Base-by-base conservation (phyloP, 1,140 invertebrate species). In the Ips nitidus region DNA sequence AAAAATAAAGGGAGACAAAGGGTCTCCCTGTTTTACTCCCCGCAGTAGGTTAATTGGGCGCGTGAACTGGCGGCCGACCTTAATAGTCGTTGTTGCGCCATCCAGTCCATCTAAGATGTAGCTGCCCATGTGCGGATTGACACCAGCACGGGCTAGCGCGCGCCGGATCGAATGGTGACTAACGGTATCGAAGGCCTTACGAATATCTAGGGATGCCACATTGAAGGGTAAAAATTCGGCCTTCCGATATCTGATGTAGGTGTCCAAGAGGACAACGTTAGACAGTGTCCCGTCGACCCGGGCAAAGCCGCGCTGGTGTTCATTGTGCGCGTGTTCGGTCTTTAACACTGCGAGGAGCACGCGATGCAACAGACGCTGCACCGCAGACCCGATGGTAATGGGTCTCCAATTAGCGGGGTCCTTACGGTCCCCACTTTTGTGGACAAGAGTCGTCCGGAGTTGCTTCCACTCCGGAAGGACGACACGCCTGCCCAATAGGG, bases 191-290 rank as follows among this genome's bases (percentile, higher is more conserved):
- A 70, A 70, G 1, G 66, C 55, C 41, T 70, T 76, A 3, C 71
- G 58, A 74, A 77, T 75, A 69, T 80, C 77, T 2, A 80, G 71
- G 5, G 80, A 74, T 2, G 76, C 74, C 45, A 81, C 66, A 41
- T 80, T 75, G 43, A 4, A 45, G 43, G 43, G 43, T 45, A 4
- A 8, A 8, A 8, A 4, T 4, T 8, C 43, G 8, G 4, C 43
- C 43, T 8, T 4, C 4, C 43, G 8, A 8, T 4, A 45, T 4
- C 43, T 4, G 8, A 45, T 45, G 4, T 4, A 4, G 43, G 43
- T 45, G 4, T 45, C 4, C 4, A 45, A 8, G 43, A 45, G 4
- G 4, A 45, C 8, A 4, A 8, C 43, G 8, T 45, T 45, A 8
- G 4, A 45, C 43, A 45, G 43, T 4, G 43, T 45, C 4, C 43